phyloP scores from a whole-genome alignment of 2,113 vertebrate genomes.

The Serilophus lunatus region DNA sequence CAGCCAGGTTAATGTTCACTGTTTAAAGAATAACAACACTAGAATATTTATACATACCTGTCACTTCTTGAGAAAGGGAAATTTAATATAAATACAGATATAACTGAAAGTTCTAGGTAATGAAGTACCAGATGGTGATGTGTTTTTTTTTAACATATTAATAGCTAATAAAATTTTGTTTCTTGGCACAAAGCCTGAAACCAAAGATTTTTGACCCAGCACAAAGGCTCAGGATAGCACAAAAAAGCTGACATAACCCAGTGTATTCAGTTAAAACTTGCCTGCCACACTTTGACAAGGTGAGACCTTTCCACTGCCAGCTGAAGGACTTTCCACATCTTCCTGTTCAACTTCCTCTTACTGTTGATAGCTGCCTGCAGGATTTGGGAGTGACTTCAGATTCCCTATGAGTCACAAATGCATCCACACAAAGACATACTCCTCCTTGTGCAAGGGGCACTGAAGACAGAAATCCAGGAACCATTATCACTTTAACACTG shows the following conservation, averaged over 20 bases:
- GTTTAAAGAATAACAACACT: neutral
- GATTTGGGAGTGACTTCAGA: neutral
- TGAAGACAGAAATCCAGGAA: neutral
- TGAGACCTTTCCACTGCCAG: neutral
- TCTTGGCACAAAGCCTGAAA: neutral
- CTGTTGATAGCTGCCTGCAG: neutral
- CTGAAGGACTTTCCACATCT: neutral
- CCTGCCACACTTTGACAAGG: neutral
- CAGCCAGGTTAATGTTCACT: neutral
- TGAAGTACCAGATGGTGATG: neutral
- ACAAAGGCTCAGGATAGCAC: neutral
- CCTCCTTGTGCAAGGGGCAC: accelerated
- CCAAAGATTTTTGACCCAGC: neutral
- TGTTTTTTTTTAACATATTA: neutral
- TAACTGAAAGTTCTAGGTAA: neutral
- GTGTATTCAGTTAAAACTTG: accelerated
- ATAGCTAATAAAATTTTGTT: neutral
- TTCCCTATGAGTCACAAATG: neutral
- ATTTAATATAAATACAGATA: neutral
- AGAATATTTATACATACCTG: neutral
- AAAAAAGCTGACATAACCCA: neutral
- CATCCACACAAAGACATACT: neutral
- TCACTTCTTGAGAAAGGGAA: neutral
- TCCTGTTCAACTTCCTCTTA: neutral
- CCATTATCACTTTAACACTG: neutral